Base-by-base conservation (phyloP, 37 sponge, comb jelly and placozoan genomes). In the Chondrilla cf. caribensis region DNA sequence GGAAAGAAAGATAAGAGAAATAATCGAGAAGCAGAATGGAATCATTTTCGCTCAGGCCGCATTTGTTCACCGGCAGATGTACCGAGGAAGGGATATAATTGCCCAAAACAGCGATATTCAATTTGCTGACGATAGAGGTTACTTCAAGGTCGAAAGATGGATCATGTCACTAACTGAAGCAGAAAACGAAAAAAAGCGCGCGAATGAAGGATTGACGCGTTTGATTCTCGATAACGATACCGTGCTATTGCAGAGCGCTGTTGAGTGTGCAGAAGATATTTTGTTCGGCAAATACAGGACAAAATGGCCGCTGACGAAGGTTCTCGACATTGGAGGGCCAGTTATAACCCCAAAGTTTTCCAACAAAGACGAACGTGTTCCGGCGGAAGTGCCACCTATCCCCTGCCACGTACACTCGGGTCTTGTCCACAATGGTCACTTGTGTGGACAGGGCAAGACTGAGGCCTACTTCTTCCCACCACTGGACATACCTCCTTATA, bases 381-480 rank as follows among this genome's bases (percentile, higher is more conserved):
- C 70, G 25, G n/a, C n/a, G n/a, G 96, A 95, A 68, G 84, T 92
- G 11, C 96, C 96, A 11, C 96, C 96, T 38, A 95, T 95, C 22
- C 95, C 95, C 33, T 92, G 90, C 31, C 96, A 95, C 58, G 93
- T 95, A 6, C 96, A 95, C 62, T 82, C 90, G 43, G 93, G 93
- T 1, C 79, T 84, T 29, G 93, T 95, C 25, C 64, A 59, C 18
- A 78, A 81, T 78, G 96, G 96, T 7, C 43, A 59, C 22, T 95
- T 92, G 44, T 37, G 71, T 47, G 88, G 90, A 2, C 93, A 54
- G 19, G 93, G 96, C 18, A 95, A 95, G 78, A 85, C 90, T 6
- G 96, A 95, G 70, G 93, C 93, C 0, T 95, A 92, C 82, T 95
- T 95, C 90, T 90, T 95, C 59, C 96, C 96, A 38, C 96, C 96